Evolutionary conservation across 2,888 invertebrate species (phyloP).

Genomic region (Hydraecia micacea): DNA sequence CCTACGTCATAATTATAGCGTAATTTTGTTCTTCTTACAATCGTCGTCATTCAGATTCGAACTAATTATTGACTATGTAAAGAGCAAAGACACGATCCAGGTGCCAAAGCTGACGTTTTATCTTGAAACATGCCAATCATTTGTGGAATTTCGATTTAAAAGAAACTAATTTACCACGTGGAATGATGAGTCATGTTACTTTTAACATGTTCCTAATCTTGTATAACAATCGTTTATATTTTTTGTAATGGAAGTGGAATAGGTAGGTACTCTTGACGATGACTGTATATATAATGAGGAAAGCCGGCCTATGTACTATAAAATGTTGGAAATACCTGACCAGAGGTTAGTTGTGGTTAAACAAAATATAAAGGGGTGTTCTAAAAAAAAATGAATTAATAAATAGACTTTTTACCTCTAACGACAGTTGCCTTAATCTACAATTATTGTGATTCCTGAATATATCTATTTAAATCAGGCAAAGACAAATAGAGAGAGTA

Average conservation of each 20-base stretch:
- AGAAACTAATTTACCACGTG: conserved; percentile 1
- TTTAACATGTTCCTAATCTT: background rate
- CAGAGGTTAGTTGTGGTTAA: background rate
- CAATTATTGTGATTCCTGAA: too few species aligned
- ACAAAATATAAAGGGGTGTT: background rate
- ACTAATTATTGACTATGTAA: conserved; percentile 22
- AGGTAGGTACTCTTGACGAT: background rate
- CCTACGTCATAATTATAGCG: conserved; percentile 20
- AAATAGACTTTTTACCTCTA: background rate
- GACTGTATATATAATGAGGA: conserved; percentile 3
- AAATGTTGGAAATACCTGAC: conserved; percentile 36
- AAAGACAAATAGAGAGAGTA: background rate
- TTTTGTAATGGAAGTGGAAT: background rate
- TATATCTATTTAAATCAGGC: background rate
- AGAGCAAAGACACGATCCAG: background rate
- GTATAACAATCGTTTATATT: background rate
- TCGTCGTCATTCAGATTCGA: conserved; percentile 16
- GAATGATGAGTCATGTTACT: conserved; percentile 29
- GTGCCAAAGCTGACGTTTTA: conserved; percentile 13
- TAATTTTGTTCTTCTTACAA: conserved; percentile 10
- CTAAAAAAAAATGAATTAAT: background rate
- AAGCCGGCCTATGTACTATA: background rate
- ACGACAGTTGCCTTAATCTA: background rate
- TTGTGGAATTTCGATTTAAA: conserved; percentile 6
- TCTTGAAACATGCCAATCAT: conserved; percentile 30